These are phyloP conservation scores for Stenurella melanura DNA, from an alignment of 2,888 invertebrate species.

Conservation along the genomic window DNA sequence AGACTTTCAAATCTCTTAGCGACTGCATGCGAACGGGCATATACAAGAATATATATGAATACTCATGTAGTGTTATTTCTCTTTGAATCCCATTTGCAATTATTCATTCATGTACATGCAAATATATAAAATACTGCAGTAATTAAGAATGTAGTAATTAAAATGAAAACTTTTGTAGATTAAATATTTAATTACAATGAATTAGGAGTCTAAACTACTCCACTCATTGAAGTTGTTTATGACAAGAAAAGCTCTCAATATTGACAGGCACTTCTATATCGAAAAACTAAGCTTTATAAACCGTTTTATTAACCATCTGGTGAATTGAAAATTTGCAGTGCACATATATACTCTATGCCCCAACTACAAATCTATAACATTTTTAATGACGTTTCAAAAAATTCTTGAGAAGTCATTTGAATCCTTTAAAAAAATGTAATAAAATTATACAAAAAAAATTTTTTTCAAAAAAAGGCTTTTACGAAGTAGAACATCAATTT, in stretches of 20 bases:
- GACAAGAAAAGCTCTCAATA: neutral
- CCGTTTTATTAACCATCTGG: no score
- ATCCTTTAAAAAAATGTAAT: no score
- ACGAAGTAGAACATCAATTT: no score
- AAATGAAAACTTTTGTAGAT: slow-evolving; percentile 47
- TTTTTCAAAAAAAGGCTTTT: no score
- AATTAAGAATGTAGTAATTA: slow-evolving; percentile 50
- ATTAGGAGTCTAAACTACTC: neutral
- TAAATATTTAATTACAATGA: slow-evolving; percentile 48
- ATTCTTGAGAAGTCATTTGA: no score
- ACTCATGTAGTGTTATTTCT: slow-evolving; percentile 29
- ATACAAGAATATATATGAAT: slow-evolving; percentile 26
- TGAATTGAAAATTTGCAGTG: no score
- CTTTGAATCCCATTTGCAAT: slow-evolving; percentile 21
- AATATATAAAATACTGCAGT: slow-evolving; percentile 51
- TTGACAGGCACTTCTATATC: no score
- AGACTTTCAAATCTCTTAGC: slow-evolving; percentile 46
- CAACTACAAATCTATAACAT: no score
- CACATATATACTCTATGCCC: no score
- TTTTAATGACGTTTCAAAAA: no score
- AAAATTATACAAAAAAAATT: no score
- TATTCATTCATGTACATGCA: slow-evolving; percentile 47
- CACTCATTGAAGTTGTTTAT: neutral
- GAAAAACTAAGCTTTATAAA: no score
- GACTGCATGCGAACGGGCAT: slow-evolving; percentile 35